A percentile compares a stretch with the other conserved stretches of the same genome.
Evolutionary conservation across 2,797 vertebrate species (phyloP).

Genomic region (Malurus leucopterus): DNA sequence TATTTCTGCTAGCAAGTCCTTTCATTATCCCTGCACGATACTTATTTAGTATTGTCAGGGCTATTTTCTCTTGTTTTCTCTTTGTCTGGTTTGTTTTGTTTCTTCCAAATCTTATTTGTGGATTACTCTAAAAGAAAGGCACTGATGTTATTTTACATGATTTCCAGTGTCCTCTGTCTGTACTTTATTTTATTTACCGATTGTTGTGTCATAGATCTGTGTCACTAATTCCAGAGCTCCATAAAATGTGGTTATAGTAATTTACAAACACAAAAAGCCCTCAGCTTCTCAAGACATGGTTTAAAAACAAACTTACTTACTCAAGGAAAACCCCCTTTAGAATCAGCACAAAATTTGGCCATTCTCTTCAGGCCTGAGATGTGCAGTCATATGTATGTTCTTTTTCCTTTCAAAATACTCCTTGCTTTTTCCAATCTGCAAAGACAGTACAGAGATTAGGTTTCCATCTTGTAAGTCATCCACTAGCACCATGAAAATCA

Average conservation of each 20-base stretch:
- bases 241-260: not conserved
- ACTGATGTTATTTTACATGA: not conserved
- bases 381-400: fast-evolving
- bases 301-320: not conserved
- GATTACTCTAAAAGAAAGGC: not conserved
- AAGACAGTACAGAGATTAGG: not conserved
- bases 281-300: not conserved
- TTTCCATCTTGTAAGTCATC: not conserved
- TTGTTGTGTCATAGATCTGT: not conserved
- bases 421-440: not conserved
- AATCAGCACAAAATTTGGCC: not conserved
- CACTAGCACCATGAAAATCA: not conserved
- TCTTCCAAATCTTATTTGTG: slow-evolving; percentile 21
- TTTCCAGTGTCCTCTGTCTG: not conserved
- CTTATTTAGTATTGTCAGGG: not conserved
- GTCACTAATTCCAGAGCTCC: not conserved
- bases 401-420: not conserved
- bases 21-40: not conserved
- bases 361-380: not conserved
- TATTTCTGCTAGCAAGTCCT: slow-evolving; percentile 15
- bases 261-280: not conserved
- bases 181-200: slow-evolving; percentile 12
- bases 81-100: not conserved
- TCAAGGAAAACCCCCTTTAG: not conserved
- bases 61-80: not conserved